phyloP scores from a whole-genome alignment of 2,888 invertebrate genomes.

The Tiphia femorata region DNA sequence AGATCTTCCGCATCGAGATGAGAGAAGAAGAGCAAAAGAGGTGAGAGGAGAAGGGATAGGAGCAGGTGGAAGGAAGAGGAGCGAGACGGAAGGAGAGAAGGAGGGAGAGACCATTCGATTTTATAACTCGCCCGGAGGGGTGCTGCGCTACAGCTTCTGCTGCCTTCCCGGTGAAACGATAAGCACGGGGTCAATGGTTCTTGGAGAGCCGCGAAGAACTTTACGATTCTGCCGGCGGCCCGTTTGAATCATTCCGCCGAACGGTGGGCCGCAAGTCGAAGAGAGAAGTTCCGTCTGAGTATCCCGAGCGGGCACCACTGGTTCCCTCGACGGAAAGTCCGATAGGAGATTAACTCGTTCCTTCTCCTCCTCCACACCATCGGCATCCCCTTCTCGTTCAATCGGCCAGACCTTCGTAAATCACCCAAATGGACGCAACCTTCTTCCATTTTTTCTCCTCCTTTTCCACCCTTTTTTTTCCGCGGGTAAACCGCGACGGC shows the following conservation, averaged over 20 bases:
- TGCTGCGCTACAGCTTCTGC: too few species aligned
- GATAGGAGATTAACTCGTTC: neutral
- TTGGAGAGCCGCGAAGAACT: slow-evolving; percentile 30
- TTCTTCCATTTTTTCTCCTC: too few species aligned
- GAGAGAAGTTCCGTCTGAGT: neutral
- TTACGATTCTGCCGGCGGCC: slow-evolving; percentile 33
- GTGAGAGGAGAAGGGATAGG: neutral
- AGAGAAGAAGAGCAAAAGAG: neutral
- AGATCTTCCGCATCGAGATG: neutral
- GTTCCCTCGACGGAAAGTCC: neutral
- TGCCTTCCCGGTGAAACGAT: slow-evolving; percentile 29
- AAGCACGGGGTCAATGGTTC: slow-evolving; percentile 37
- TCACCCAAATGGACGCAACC: too few species aligned
- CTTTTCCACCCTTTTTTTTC: neutral
- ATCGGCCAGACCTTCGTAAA: too few species aligned
- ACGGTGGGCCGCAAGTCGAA: too few species aligned
- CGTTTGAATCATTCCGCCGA: slow-evolving; percentile 33
- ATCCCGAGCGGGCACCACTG: neutral
- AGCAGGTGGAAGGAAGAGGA: neutral
- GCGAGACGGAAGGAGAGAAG: neutral
- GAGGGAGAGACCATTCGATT: slow-evolving; percentile 32
- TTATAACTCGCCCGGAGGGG: slow-evolving; percentile 36
- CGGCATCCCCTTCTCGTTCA: too few species aligned
- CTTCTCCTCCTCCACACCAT: too few species aligned
- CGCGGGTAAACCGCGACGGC: neutral